Base-by-base conservation (phyloP, 1,140 invertebrate genomes). In the Colletes latitarsis region DNA sequence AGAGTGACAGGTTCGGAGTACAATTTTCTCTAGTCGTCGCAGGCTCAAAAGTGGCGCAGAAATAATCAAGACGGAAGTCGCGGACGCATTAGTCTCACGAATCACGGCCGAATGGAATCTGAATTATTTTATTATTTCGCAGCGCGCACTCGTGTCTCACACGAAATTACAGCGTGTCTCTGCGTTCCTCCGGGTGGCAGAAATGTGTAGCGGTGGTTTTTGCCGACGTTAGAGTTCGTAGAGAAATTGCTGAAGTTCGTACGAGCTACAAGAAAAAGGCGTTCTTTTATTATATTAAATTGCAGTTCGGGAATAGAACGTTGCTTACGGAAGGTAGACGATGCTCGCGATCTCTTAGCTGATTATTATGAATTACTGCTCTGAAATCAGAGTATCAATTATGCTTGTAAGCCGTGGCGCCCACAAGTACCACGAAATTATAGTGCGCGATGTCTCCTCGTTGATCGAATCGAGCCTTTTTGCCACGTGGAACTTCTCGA, bases 331-430 rank as follows among this genome's bases (percentile, higher is more conserved):
- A 72, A 41, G 69, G 41, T 14, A 64, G 41, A 5, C 68, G 9
- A 39, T 55, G 68, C 76, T 57, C 77, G 70, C 69, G 69, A 79
- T 79, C 70, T 79, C 69, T 78, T 78, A 52, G 69, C 60, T 64
- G 77, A 79, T 79, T 79, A 79, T 79, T 73, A 79, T 79, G 77
- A 79, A 79, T 79, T 73, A 79, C 77, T 30, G 67, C 41, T n/a
- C 52, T 73, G 77, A 79, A 79, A 79, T 79, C 77, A 73, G 60
- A 60, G 77, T 79, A 79, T 79, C 77, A 79, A 79, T 79, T 79
- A 79, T 80, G 64, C 43, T 49, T 55, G 70, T 19, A 52, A 67
- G 71, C 71, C 63, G 78, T 75, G 78, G 78, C 78, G 72, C 63
- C 19, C 63, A 58, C 71, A 68, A 80, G 72, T 80, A 67, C 63